phyloP scores from a whole-genome alignment of 2,888 invertebrate species.

The Drepanosiphum platanoidis region DNA sequence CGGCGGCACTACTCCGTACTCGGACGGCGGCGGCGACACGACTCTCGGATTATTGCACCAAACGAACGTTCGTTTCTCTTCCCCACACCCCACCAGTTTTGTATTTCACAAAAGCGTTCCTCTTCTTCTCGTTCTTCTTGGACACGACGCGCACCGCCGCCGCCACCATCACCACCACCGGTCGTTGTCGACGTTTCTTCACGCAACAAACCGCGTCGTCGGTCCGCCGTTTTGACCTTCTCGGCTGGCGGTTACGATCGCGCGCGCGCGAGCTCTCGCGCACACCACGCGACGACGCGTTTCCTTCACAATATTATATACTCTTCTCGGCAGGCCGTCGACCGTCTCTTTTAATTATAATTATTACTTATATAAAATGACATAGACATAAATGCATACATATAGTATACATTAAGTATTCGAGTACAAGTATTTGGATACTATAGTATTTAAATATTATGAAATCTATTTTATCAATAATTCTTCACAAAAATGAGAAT shows the following conservation, averaged over 20 bases:
- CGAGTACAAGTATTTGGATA: too few species aligned
- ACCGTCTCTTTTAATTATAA: slow-evolving; percentile 8
- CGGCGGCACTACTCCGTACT: too few species aligned
- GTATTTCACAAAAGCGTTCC: slow-evolving; percentile 3
- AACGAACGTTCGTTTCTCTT: slow-evolving; percentile 6
- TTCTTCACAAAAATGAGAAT: too few species aligned
- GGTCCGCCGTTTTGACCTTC: slow-evolving; percentile 30
- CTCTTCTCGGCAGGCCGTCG: not conserved
- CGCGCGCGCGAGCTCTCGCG: not conserved
- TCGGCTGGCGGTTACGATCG: not conserved
- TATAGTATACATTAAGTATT: too few species aligned
- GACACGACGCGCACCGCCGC: not conserved
- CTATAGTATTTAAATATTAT: too few species aligned
- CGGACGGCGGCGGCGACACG: not conserved
- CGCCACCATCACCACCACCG: too few species aligned
- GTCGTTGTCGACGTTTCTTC: too few species aligned
- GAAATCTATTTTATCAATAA: too few species aligned
- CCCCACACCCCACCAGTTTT: too few species aligned
- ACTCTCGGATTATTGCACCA: not conserved
- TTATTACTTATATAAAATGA: not conserved
- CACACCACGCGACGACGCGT: not conserved
- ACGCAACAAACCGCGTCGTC: slow-evolving; percentile 12
- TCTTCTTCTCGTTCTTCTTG: slow-evolving; percentile 6
- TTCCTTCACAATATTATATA: not conserved
- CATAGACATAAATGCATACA: too few species aligned